A percentile compares a stretch with the other conserved stretches of the same genome.
These are phyloP conservation scores for Macrotrachela quadricornifera DNA, from an alignment of 1,140 invertebrate genomes.

Conservation along the genomic window DNA sequence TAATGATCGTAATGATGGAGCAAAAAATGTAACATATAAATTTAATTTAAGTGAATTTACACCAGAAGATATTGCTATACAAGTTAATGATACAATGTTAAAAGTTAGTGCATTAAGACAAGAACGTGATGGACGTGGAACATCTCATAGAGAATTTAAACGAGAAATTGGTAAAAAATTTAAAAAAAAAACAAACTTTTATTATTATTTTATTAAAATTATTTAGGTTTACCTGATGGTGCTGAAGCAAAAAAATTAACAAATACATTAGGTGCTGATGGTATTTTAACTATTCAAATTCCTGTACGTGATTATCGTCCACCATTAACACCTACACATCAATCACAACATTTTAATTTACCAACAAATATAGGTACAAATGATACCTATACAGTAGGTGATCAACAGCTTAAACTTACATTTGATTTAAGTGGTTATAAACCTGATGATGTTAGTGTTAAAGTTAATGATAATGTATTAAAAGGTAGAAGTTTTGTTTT, in stretches of 20 bases:
- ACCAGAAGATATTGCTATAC: slow-evolving; percentile 6
- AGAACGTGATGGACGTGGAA: slow-evolving; percentile 4
- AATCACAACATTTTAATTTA: not conserved
- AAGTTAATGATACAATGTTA: slow-evolving; percentile 2
- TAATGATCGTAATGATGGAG: not conserved
- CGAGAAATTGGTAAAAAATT: slow-evolving; percentile 8
- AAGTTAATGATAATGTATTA: slow-evolving; percentile 7
- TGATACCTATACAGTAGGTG: not conserved
- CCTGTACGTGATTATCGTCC: not conserved
- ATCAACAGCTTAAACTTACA: slow-evolving; percentile 1
- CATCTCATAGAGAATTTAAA: slow-evolving; percentile 7
- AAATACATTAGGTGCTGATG: slow-evolving; percentile 5
- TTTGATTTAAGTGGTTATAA: slow-evolving; percentile 8
- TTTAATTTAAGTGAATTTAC: slow-evolving; percentile 8
- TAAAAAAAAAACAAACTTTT: too few relatives aligned
- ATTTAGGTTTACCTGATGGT: not conserved
- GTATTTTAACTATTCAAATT: slow-evolving; percentile 3
- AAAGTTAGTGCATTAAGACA: slow-evolving; percentile 4
- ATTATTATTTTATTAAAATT: too few relatives aligned
- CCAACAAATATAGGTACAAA: not conserved
- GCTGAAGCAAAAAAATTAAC: slow-evolving; percentile 3
- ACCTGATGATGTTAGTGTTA: slow-evolving; percentile 8
- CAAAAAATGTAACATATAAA: slow-evolving; percentile 1
- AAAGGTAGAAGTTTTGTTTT: too few relatives aligned
- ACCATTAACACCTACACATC: not conserved